Conservation (phyloP, 2,797 vertebrate genomes). For the Aldrovandia affinis region DNA sequence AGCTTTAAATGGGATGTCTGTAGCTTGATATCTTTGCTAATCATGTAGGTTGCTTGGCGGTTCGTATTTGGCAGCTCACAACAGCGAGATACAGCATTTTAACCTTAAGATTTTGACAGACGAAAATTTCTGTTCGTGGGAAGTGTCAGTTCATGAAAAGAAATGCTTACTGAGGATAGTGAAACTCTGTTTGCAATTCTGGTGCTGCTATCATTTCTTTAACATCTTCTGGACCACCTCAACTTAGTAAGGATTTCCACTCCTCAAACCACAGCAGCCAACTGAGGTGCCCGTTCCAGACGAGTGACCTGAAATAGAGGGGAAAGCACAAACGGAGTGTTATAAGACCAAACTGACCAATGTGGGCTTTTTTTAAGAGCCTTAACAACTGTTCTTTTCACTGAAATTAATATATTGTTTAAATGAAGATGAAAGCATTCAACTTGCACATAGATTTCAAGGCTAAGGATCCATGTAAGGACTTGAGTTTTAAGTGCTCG, state of each 20-base stretch:
- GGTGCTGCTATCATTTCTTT: constrained; percentile 99
- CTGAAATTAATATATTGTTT: neutral
- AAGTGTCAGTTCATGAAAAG: neutral
- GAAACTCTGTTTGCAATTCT: constrained; percentile 97
- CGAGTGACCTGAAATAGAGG: constrained; percentile 59
- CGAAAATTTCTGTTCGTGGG: neutral
- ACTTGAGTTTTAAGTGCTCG: too few relatives aligned
- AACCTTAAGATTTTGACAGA: neutral
- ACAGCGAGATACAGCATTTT: neutral
- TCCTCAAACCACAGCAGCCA: constrained; percentile 72
- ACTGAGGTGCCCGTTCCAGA: constrained; percentile 61
- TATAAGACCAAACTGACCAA: neutral
- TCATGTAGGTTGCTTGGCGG: too few relatives aligned
- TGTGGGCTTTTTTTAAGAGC: neutral
- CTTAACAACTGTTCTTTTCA: neutral
- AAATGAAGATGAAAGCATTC: too few relatives aligned
- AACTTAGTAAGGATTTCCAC: constrained; percentile 82
- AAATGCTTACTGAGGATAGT: constrained; percentile 89
- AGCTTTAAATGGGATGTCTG: too few relatives aligned
- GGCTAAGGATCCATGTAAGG: too few relatives aligned
- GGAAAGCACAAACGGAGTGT: neutral
- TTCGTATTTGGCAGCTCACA: too few relatives aligned
- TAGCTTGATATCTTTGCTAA: too few relatives aligned
- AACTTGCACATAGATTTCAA: too few relatives aligned
- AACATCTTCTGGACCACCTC: constrained; percentile 95